phyloP scores from a whole-genome alignment of 2,113 vertebrate genomes.

The Chaetura pelagica region DNA sequence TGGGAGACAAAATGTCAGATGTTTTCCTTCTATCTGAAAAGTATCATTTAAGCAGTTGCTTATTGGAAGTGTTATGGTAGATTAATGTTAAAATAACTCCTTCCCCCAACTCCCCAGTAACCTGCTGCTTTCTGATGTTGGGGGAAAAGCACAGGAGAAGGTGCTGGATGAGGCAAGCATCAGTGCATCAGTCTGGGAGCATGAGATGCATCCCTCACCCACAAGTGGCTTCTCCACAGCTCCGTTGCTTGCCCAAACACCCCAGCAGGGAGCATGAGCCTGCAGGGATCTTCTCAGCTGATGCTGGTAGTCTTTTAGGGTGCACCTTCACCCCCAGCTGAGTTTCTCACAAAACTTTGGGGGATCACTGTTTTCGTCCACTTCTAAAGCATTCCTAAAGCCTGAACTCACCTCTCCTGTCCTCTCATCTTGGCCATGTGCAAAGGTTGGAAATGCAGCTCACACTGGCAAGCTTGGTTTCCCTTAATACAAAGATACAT shows the following conservation, averaged over 20 bases:
- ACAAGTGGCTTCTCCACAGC: rapidly evolving
- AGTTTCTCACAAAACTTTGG: not conserved
- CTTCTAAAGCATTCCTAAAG: not conserved
- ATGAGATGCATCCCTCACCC: rapidly evolving
- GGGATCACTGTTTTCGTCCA: not conserved
- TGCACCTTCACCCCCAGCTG: not conserved
- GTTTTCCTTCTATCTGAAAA: not conserved
- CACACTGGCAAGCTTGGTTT: not conserved
- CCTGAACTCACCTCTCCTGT: not conserved
- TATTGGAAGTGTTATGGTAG: not conserved
- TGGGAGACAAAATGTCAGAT: not conserved
- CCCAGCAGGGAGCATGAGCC: not conserved
- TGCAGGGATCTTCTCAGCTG: rapidly evolving
- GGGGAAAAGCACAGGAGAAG: not conserved
- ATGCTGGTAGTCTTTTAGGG: not conserved
- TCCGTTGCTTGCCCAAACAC: not conserved
- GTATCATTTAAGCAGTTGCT: not conserved
- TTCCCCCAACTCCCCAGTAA: not conserved
- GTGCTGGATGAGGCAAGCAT: not conserved
- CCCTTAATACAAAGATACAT: not conserved
- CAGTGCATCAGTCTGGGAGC: not conserved
- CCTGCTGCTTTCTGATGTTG: not conserved
- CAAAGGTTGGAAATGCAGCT: not conserved
- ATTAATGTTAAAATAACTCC: not conserved
- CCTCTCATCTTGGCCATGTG: rapidly evolving